Base-by-base conservation (phyloP, 2,797 vertebrate species). In the Hyperoplus immaculatus region DNA sequence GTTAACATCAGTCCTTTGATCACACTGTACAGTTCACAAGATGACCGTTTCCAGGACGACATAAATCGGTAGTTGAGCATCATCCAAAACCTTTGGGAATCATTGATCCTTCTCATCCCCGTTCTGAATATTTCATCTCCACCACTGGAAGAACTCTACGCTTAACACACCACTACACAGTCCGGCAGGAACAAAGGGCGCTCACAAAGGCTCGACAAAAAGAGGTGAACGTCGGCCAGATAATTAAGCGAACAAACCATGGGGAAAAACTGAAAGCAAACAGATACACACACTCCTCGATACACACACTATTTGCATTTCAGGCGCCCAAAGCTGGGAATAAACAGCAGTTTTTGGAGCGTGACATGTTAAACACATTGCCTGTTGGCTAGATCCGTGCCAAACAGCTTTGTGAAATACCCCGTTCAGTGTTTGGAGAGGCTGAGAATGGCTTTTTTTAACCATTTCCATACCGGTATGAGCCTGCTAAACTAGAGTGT, bases 311-410 rank as follows among this genome's bases (percentile, higher is more conserved):
- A 92, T 93, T 92, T 92, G 93, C 92, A 92, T 92, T 92, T 79
- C 73, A 77, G 83, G 86, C 78, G 42, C 88, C 89, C 86, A 84
- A 85, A 92, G 89, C 89, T 0, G 81, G 80, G 87, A 90, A 90
- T 92, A 91, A 94, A 93, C 90, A 91, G 90, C 90, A 81, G 83
- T 92, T 92, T 94, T 92, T 93, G 91, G 92, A 94, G 89, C 92
- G 87, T 94, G 94, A 93, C 92, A 81, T 93, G 92, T 92, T 94
- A 94, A 94, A 93, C 90, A 92, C 91, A 91, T 92, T 92, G 92
- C 88, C 93, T 91, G 84, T 87, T 94, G 92, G 92, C 88, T 85
- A 78, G 78, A 81, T 79, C 86, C 57, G 66, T 81, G 82, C 88
- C 78, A 91, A 92, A 88, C 88, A 68, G 88, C 90, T 93, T 92